These are phyloP conservation scores for Acanthurus lineatus DNA, from an alignment of 2,797 vertebrate species.

Conservation along the genomic window DNA sequence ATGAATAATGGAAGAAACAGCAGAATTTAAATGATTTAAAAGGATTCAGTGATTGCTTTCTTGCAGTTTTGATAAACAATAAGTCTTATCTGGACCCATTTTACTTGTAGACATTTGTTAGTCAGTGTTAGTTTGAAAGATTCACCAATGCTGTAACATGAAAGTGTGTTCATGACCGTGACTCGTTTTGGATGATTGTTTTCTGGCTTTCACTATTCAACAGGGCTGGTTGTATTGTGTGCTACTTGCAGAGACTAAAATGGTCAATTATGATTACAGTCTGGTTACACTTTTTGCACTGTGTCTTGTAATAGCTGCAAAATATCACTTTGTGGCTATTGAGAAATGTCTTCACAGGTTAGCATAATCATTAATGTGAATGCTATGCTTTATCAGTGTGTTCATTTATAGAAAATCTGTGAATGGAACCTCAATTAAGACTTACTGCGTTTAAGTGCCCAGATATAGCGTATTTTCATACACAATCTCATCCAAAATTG, in stretches of 20 bases:
- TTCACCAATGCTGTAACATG: conserved; percentile 70
- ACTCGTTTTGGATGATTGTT: conserved; percentile 81
- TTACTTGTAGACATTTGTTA: conserved; percentile 32
- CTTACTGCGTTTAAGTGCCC: conserved; percentile 32
- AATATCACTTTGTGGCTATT: conserved; percentile 9
- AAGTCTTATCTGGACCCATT: conserved; percentile 28
- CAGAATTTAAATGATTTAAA: conserved; percentile 4
- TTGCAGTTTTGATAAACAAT: conserved; percentile 30
- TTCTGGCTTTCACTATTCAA: conserved; percentile 62
- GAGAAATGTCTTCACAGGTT: conserved; percentile 19
- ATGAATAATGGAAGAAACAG: conserved; percentile 6
- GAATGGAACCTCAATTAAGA: conserved; percentile 4
- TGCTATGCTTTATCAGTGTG: conserved; percentile 12
- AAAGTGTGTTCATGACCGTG: conserved; percentile 52
- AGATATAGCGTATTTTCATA: conserved; percentile 24
- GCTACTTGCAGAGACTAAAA: conserved; percentile 34
- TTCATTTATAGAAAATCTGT: not conserved
- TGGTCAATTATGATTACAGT: conserved; percentile 8
- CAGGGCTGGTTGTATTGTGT: conserved; percentile 63
- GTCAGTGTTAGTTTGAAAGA: conserved; percentile 51
- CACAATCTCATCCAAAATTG: conserved; percentile 8
- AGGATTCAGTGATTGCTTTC: conserved; percentile 15
- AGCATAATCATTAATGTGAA: conserved; percentile 17
- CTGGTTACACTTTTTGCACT: conserved; percentile 11
- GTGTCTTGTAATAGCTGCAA: conserved; percentile 22